Evolutionary conservation across 2,888 invertebrate species (phyloP).

Genomic region (Napeogenes sylphis): DNA sequence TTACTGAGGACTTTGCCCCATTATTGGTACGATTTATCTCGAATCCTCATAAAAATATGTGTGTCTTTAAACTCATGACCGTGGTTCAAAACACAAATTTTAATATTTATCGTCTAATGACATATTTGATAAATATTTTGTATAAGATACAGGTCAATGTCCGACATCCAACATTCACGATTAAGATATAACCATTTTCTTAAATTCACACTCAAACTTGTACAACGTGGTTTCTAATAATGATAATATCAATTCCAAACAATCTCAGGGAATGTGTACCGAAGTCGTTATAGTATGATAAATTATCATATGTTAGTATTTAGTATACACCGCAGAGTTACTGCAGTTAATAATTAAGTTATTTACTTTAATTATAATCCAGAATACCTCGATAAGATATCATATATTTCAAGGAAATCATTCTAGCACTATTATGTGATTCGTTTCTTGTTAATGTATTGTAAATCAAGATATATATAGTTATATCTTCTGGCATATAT

Average conservation of each 20-base stretch:
- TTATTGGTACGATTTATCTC: constrained; percentile 1
- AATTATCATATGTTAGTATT: constrained; percentile 26
- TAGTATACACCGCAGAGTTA: background rate
- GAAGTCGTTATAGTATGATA: constrained; percentile 29
- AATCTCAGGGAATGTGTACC: constrained; percentile 12
- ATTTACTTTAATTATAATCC: constrained; percentile 12
- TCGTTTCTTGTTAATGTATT: background rate
- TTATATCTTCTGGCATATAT: background rate
- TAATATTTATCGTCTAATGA: background rate
- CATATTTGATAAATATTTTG: background rate
- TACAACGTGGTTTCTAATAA: too few relatives aligned
- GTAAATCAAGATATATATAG: background rate
- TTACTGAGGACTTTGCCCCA: constrained; percentile 14
- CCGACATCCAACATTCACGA: background rate
- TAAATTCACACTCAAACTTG: too few relatives aligned
- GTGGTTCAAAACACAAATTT: background rate
- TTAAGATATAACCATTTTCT: background rate
- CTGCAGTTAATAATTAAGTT: constrained; percentile 7
- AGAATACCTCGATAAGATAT: constrained; percentile 21
- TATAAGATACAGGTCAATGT: background rate
- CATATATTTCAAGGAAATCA: constrained; percentile 1
- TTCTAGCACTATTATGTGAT: background rate
- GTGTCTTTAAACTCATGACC: constrained; percentile 1
- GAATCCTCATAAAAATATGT: background rate
- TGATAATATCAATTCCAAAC: constrained; percentile 1